Evolutionary conservation across 2,113 vertebrate genomes (phyloP).

Genomic region (Xenus cinereus): DNA sequence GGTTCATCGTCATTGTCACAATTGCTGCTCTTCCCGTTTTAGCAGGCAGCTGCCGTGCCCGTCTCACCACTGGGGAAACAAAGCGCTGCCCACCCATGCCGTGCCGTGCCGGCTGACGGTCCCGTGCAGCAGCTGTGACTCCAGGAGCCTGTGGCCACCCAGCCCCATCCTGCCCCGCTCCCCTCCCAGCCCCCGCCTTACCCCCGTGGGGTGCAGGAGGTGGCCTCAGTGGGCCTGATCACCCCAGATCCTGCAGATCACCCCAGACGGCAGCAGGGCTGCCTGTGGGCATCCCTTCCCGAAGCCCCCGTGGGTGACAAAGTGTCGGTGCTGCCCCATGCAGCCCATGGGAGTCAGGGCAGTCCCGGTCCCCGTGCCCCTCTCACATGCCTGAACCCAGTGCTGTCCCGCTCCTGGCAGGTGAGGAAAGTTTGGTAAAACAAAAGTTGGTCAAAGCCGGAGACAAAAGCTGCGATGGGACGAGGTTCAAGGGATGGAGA

Average conservation of each 20-base stretch:
- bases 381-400: rapidly evolving
- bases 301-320: neutral
- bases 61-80: rapidly evolving
- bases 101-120: neutral
- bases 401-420: rapidly evolving
- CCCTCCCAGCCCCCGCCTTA: neutral
- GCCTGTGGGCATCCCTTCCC: neutral
- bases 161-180: neutral
- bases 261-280: neutral
- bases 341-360: neutral
- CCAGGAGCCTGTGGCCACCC: rapidly evolving
- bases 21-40: constrained; percentile 1
- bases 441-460: neutral
- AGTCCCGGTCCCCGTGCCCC: neutral
- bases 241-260: neutral
- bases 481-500: neutral
- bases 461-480: neutral
- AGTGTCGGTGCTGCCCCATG: neutral
- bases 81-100: neutral
- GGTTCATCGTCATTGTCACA: neutral
- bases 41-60: constrained; percentile 36
- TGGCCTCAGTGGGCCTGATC: neutral
- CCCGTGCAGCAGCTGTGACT: rapidly evolving
- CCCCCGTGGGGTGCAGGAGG: rapidly evolving
- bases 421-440: neutral